These are phyloP conservation scores for Catharus fuscescens DNA, from an alignment of 2,113 vertebrate genomes.

Conservation along the genomic window DNA sequence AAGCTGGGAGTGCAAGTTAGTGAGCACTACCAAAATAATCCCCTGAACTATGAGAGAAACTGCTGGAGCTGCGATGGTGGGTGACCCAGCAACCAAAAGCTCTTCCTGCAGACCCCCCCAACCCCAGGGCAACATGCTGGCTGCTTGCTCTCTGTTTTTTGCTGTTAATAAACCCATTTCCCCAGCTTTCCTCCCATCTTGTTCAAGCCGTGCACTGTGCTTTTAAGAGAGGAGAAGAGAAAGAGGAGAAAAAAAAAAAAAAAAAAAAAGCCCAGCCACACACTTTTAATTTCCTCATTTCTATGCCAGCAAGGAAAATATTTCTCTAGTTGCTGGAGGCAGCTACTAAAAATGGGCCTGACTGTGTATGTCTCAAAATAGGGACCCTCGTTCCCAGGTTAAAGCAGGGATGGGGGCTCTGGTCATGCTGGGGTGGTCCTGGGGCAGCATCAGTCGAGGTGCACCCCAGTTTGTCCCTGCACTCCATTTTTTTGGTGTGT, in stretches of 20 bases:
- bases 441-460: neutral
- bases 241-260: neutral
- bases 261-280: neutral
- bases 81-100: neutral
- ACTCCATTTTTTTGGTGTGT: neutral
- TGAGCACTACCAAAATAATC: neutral
- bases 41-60: neutral
- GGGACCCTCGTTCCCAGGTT: neutral
- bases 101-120: neutral
- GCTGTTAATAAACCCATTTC: neutral
- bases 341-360: constrained; percentile 37
- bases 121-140: neutral
- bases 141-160: neutral
- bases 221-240: neutral
- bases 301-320: constrained; percentile 21
- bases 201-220: neutral
- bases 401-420: neutral
- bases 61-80: neutral
- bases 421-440: neutral
- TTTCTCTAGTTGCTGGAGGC: constrained; percentile 48
- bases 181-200: neutral
- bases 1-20: neutral
- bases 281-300: constrained; percentile 47
- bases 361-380: neutral
- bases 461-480: neutral